Evolutionary conservation across 2,113 vertebrate genomes (phyloP).

Genomic region (Brevimyrus niger): DNA sequence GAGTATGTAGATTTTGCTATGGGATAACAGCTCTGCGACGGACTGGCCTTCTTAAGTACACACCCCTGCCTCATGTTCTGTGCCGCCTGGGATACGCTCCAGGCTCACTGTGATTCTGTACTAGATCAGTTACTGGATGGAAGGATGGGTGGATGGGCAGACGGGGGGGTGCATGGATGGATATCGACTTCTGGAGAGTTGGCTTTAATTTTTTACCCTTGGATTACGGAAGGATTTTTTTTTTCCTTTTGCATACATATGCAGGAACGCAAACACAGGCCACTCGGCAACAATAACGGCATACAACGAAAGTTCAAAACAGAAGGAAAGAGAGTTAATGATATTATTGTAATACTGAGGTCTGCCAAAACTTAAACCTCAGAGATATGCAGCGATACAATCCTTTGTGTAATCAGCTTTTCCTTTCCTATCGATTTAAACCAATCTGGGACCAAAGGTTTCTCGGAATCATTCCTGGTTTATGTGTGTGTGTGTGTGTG

Average conservation of each 20-base stretch:
- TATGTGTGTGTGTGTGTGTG: conserved; percentile 27
- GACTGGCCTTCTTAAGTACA: background rate
- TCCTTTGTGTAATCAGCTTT: conserved; percentile 41
- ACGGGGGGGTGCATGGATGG: background rate
- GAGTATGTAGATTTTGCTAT: background rate
- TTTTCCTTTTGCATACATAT: background rate
- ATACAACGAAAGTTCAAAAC: background rate
- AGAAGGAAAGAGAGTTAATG: background rate
- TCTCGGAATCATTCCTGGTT: conserved; percentile 65
- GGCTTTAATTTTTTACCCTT: background rate
- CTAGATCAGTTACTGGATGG: background rate
- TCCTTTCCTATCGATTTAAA: conserved; percentile 68
- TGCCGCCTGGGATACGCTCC: background rate
- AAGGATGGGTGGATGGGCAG: background rate
- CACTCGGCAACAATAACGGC: background rate
- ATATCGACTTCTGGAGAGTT: background rate
- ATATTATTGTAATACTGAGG: background rate
- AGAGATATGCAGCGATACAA: background rate
- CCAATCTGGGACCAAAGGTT: conserved; percentile 64
- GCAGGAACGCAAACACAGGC: background rate
- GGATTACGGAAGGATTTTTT: background rate
- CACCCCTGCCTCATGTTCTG: background rate
- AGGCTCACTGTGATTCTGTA: background rate
- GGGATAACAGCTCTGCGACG: background rate
- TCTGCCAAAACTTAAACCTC: background rate